phyloP scores from a whole-genome alignment of 2,113 vertebrate species.

The Sialia sialis region DNA sequence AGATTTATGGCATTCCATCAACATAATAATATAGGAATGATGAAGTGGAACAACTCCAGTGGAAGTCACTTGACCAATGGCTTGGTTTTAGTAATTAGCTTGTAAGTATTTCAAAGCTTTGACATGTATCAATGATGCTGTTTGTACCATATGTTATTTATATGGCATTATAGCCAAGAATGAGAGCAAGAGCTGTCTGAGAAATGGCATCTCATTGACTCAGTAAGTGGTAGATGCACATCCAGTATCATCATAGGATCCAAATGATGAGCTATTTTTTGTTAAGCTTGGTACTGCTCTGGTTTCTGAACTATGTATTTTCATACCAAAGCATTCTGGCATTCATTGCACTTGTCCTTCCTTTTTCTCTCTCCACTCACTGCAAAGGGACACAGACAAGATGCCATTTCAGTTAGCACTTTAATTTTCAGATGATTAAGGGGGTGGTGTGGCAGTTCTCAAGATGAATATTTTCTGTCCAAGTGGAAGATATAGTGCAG shows the following conservation, averaged over 20 bases:
- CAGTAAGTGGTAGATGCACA: background rate
- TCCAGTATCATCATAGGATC: slow-evolving; percentile 1
- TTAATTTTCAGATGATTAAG: slow-evolving; percentile 1
- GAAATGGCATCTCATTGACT: slow-evolving; percentile 37
- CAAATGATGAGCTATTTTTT: slow-evolving; percentile 37
- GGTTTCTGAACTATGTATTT: background rate
- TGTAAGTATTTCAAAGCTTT: slow-evolving; percentile 44
- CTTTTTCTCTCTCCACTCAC: background rate
- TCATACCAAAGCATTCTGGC: background rate
- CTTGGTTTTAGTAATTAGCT: slow-evolving; percentile 25
- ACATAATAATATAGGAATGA: background rate
- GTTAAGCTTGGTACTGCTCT: background rate
- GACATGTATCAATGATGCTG: background rate
- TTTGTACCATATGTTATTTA: slow-evolving; percentile 7
- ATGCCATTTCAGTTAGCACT: background rate
- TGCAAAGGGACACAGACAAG: background rate
- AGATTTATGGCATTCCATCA: background rate
- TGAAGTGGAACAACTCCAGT: slow-evolving; percentile 16
- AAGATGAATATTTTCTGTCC: background rate
- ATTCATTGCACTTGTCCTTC: background rate
- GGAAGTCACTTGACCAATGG: slow-evolving; percentile 23
- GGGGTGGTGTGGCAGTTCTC: background rate
- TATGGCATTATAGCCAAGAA: slow-evolving; percentile 10
- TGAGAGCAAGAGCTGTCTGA: slow-evolving; percentile 3
- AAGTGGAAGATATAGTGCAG: background rate